Base-by-base conservation (phyloP, 2,888 invertebrate species). In the Pandemis corylana region DNA sequence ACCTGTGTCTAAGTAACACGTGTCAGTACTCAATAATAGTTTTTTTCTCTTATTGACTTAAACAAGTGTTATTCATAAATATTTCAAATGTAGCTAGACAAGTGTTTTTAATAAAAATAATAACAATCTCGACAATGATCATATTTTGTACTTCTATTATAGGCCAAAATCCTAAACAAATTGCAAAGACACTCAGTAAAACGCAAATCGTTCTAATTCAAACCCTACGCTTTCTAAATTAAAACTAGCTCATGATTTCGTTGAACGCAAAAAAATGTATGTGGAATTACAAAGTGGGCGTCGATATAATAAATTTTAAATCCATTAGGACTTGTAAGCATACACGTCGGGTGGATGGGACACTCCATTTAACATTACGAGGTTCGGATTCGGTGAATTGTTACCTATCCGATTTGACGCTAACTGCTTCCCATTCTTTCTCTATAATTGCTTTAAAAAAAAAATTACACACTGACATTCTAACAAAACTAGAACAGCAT, bases 301-400 rank as follows among this genome's bases (percentile, higher is more conserved):
- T 90, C 82, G 81, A 85, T 85, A 87, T 85, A 90, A 94, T 94
- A 94, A 94, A 94, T 94, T 94, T 92, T 91, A 92, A 93, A 93
- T 92, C 93, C 94, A 94, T 94, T 94, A 94, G 93, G 84, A 87
- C 86, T 85, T 82, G 84, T 85, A 83, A 82, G 83, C 85, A 83
- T 93, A 92, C 94, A 94, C 93, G 94, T 90, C 86, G 83, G 87
- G 84, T 88, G 87, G 83, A 82, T 80, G 81, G 81, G 78, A 84
- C 93, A 90, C 89, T 92, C 91, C 94, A 94, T 94, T 94, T 90
- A 94, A 94, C 92, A 89, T 94, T 93, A 94, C 86, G 94, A 94
- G 92, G 89, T 90, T 92, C 89, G 90, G 90, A 94, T 90, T 90
- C 87, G 89, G 86, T 93, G 92, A 94, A 87, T 91, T 92, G 91